Evolutionary conservation across 2,113 vertebrate species (phyloP), one percentile per base, ranked within the genome.

Genomic region (Galbula dea): DNA sequence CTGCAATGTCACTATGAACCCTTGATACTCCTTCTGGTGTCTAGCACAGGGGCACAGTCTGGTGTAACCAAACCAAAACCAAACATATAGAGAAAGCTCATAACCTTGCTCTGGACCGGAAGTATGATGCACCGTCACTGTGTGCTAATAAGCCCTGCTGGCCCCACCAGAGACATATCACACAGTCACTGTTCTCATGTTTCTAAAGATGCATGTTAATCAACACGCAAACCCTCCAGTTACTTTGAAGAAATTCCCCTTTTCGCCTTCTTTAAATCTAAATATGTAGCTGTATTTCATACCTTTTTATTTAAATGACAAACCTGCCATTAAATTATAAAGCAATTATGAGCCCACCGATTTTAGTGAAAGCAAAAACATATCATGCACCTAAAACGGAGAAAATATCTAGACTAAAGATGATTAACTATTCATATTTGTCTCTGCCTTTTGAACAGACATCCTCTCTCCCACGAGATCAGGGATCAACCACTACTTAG

Each of bases 401-500:
- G 10, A 89, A 75, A 90, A 85, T 16, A 43, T 39, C 37, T 54
- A 83, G 68, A n/a, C 37, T 66, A 39, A 76, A 90, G 58, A 54
- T 71, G 22, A 92, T 94, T 92, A 89, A 80, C 81, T 89, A 85
- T 92, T 91, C 75, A 36, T 84, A 83, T 89, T 85, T 89, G 37
- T 62, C 81, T 74, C 67, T 92, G 92, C 41, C 48, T 93, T 93
- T 90, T 91, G 43, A 95, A 88, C 14, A 94, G 48, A 49, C 41
- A 72, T 71, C 41, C 34, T 84, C 34, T 88, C 76, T 95, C 90
- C 92, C 94, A 81, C 0, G 95, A 92, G 91, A 94, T 43, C 68
- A 59, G n/a, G 86, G 74, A 91, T 95, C 93, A 95, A 55, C 68
- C 34, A 81, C 80, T 91, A 88, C 89, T 87, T 83, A 89, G 41